Base-by-base conservation (phyloP, 2,888 invertebrate species). In the Thera britannica region DNA sequence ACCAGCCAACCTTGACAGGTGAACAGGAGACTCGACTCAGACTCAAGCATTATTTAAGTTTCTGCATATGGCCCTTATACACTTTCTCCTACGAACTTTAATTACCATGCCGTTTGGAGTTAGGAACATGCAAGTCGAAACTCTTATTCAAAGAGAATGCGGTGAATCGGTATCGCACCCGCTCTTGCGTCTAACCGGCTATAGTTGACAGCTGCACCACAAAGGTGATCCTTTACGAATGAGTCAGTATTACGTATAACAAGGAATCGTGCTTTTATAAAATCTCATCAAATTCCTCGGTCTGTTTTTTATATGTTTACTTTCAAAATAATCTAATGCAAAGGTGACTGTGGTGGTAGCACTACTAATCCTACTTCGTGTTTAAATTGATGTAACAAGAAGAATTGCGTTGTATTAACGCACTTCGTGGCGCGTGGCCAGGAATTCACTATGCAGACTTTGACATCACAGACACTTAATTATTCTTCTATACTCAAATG, bases 371-470 rank as follows among this genome's bases (percentile, higher is more conserved):
- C 63, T 23, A 49, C 54, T 57, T 59, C 60, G 56, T 62, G 62
- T 65, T 57, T 54, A 60, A 66, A 57, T 66, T 70, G 70, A 70
- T 66, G 63, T 70, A 70, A 70, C 70, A 66, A 66, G 49, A 41
- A 67, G 63, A 70, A 70, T 60, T 67, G 61, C 70, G 66, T 63
- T 70, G 70, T 66, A 70, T 70, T 67, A 63, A 35, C 66, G 58
- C 62, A 57, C 59, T 63, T 7, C 35, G 56, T 70, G 70, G 70
- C 62, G n/a, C 12, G 48, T 3, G 48, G 70, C 70, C 70, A 70
- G 63, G 48, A 58, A 70, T 70, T 54, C 57, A 63, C 63, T 66
- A 63, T 70, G 66, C 58, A 69, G 69, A 70, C 62, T 58, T 65
- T 64, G 66, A 63, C 70, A 67, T 63, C 70, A 66, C 63, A 49